Evolutionary conservation across 2,888 invertebrate genomes (phyloP).

Genomic region (Coelogynopora nodosa): DNA sequence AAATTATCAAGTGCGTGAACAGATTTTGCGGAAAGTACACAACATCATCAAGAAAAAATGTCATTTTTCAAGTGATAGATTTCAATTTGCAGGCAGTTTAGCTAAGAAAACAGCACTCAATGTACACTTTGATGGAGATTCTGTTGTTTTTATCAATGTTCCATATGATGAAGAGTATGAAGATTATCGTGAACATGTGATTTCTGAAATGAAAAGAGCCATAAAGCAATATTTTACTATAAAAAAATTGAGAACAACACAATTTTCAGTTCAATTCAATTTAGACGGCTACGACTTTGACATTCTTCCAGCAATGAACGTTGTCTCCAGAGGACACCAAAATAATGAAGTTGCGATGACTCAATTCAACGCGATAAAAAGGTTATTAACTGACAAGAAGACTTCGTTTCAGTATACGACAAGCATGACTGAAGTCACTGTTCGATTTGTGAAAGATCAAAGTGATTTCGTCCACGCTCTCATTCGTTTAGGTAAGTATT

Average conservation of each 20-base stretch:
- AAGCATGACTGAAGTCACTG: not conserved
- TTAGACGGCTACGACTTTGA: not conserved
- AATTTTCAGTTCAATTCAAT: not conserved
- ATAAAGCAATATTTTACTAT: not conserved
- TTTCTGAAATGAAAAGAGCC: not conserved
- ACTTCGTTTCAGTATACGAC: not conserved
- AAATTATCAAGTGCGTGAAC: not conserved
- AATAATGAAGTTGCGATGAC: not conserved
- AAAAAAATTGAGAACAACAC: not conserved
- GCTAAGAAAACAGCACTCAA: not conserved
- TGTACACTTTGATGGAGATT: not conserved
- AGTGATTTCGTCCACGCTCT: not conserved
- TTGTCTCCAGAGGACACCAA: not conserved
- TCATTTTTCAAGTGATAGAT: not conserved
- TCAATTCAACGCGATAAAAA: not conserved
- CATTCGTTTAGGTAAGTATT: not conserved
- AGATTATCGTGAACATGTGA: not conserved
- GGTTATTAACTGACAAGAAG: not conserved
- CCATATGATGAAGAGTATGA: not conserved
- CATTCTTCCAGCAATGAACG: not conserved
- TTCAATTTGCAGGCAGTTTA: not conserved
- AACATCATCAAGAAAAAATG: not conserved
- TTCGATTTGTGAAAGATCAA: not conserved
- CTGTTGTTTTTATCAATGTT: not conserved
- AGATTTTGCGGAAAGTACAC: not conserved